phyloP scores from a whole-genome alignment of 2,797 vertebrate genomes.

The Paedocypris micromegethes region DNA sequence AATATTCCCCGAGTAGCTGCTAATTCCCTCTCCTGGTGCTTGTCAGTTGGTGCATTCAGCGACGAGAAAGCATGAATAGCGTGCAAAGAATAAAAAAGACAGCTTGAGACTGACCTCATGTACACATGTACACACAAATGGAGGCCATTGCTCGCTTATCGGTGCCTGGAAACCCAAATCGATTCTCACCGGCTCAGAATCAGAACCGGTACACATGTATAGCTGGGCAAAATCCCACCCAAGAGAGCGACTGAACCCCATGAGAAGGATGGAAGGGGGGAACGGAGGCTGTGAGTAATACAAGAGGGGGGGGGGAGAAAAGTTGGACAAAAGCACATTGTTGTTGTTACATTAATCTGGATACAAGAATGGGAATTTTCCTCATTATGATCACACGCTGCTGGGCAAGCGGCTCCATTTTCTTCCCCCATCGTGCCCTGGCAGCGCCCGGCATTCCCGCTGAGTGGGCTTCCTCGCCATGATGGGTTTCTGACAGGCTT shows the following conservation, averaged over 20 bases:
- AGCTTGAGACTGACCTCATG: constrained; percentile 62
- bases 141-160: constrained; percentile 55
- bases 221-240: constrained; percentile 35
- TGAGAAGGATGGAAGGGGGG: constrained; percentile 27
- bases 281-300: constrained; percentile 33
- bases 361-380: constrained; percentile 72
- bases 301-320: constrained; percentile 36
- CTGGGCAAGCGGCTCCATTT: constrained; percentile 67
- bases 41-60: constrained; percentile 69
- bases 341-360: constrained; percentile 70
- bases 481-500: constrained; percentile 79
- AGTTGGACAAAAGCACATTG: constrained; percentile 63
- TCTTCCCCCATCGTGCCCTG: constrained; percentile 70
- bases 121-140: constrained; percentile 54
- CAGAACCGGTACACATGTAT: constrained; percentile 35
- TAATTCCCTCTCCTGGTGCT: constrained; percentile 73
- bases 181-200: constrained; percentile 42
- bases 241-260: constrained; percentile 32
- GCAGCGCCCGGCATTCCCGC: constrained; percentile 67
- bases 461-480: constrained; percentile 73
- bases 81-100: constrained; percentile 64
- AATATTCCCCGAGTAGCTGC: constrained; percentile 67
- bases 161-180: constrained; percentile 51
- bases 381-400: constrained; percentile 69
- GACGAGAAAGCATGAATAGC: constrained; percentile 62